Base-by-base conservation (phyloP, 1,140 invertebrate species). In the Anastatus disparis region DNA sequence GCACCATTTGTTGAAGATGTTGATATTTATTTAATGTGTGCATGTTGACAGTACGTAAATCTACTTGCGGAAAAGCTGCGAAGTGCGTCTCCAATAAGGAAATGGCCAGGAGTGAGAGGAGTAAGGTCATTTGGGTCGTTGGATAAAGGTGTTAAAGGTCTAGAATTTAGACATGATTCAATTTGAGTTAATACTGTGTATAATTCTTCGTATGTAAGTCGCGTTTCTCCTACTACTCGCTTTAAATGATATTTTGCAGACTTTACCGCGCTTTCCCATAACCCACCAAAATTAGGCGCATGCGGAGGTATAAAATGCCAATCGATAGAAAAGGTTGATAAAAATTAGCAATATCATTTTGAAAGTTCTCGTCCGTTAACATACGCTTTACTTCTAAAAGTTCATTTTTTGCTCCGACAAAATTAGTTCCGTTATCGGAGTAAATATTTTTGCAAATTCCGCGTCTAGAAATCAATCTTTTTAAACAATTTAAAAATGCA, bases 21-120 rank as follows among this genome's bases (percentile, higher is more conserved):
- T 63, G 35, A 29, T 56, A 70, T 2, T 20, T 24, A 64, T 55
- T 50, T 2, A 70, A 20, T 20, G 59, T n/a, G 20, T 29, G 17
- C 3, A 46, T n/a, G 3, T 31, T 4, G 1, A 65, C 13, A 38
- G 56, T 17, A 10, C 10, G n/a, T 24, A 42, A 40, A 22, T 55
- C 64, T 13, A 8, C 13, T 50, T 64, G 10, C 8, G 35, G 35
- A 29, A 61, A 13, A 6, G 40, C 13, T 10, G 15, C 58, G 53
- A n/a, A 62, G 17, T 27, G 35, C 38, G 48, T 50, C 50, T n/a
- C 61, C 64, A 66, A 67, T 67, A 2, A 73, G 15, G 50, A 71
- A 56, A 15, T 52, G 48, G 6, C 3, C 27, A 6, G 48, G 44
- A 22, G 48, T 38, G 22, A 59, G 38, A 26, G 53, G 24, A 15